phyloP scores from a whole-genome alignment of 64 coral and sea anemone species.

The Montipora cactus region DNA sequence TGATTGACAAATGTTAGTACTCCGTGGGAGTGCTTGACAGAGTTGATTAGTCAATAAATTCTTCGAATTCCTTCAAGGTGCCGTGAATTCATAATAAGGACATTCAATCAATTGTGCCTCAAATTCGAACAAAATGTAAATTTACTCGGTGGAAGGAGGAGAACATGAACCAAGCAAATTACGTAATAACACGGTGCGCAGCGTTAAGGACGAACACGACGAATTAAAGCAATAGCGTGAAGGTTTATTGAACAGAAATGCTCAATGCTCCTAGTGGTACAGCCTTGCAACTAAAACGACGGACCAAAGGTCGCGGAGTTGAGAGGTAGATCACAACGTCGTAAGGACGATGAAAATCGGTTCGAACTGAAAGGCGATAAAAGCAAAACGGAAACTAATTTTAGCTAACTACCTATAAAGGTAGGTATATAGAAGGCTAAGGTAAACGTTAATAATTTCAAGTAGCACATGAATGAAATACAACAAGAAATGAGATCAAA shows the following conservation, averaged over 20 bases:
- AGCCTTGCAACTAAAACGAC: too few relatives aligned
- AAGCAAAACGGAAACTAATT: too few relatives aligned
- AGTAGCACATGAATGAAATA: too few relatives aligned
- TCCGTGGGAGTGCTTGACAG: background rate
- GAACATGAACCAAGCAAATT: background rate
- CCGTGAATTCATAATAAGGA: background rate
- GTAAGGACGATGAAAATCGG: too few relatives aligned
- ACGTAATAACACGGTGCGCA: background rate
- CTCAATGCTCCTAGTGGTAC: too few relatives aligned
- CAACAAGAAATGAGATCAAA: too few relatives aligned
- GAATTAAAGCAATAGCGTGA: background rate
- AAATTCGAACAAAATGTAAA: constrained; percentile 35
- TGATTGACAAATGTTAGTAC: background rate
- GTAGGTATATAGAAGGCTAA: too few relatives aligned
- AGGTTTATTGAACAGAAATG: background rate
- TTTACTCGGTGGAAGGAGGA: background rate
- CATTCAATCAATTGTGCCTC: background rate
- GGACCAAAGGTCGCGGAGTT: too few relatives aligned
- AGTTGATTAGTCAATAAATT: constrained; percentile 3
- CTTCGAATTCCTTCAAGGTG: constrained; percentile 47
- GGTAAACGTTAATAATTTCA: too few relatives aligned
- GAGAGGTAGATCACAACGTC: too few relatives aligned
- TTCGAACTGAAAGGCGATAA: too few relatives aligned
- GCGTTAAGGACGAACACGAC: background rate
- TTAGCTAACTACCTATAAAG: too few relatives aligned